phyloP scores from a whole-genome alignment of 2,888 invertebrate species.

The Biston betularia region DNA sequence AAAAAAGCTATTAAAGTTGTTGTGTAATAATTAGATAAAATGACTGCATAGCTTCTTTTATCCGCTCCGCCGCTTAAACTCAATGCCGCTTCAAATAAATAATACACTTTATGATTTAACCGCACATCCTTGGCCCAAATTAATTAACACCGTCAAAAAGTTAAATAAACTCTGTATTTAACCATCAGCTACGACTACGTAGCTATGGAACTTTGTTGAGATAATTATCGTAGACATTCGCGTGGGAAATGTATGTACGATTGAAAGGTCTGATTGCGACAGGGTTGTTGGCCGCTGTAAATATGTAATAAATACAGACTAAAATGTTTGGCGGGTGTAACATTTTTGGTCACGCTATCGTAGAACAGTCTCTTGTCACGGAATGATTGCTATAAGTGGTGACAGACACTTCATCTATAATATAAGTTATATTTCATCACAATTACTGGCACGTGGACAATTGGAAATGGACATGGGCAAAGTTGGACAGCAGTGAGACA shows the following conservation, averaged over 20 bases:
- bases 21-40: too few relatives aligned
- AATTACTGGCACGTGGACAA: too few relatives aligned
- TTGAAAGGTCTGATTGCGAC: neutral
- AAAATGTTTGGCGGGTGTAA: constrained; percentile 10
- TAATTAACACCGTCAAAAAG: constrained; percentile 12
- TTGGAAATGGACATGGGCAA: too few relatives aligned
- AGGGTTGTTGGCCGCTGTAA: constrained; percentile 1
- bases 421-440: constrained; percentile 1
- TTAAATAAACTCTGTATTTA: constrained; percentile 3
- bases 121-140: constrained; percentile 10
- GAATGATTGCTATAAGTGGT: constrained; percentile 8
- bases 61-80: too few relatives aligned
- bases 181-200: neutral
- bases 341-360: constrained; percentile 15
- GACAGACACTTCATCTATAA: constrained; percentile 14
- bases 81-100: neutral
- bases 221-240: neutral
- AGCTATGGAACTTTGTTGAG: neutral
- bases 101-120: neutral
- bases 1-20: too few relatives aligned
- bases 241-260: neutral
- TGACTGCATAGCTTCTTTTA: too few relatives aligned
- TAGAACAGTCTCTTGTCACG: constrained; percentile 17
- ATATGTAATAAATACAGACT: constrained; percentile 3
- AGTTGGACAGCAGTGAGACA: too few relatives aligned